Conservation (phyloP, 2,888 invertebrate species). For the Melipona beecheii region DNA sequence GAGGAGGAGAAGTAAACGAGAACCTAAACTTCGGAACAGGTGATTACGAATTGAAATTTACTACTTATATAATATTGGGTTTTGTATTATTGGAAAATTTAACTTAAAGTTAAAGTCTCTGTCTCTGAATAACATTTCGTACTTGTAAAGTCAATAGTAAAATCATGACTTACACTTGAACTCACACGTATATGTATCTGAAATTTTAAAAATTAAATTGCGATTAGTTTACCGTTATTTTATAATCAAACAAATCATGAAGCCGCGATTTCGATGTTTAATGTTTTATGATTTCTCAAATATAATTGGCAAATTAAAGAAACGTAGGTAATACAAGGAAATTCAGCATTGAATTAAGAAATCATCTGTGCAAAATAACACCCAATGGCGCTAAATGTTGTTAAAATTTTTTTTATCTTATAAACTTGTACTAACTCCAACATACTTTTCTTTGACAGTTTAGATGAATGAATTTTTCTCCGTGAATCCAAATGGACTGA, state of each 20-base stretch:
- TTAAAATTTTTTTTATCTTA: neutral
- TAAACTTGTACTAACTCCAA: constrained; percentile 41
- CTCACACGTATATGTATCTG: too few species aligned
- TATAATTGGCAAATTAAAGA: neutral
- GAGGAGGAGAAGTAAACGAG: constrained; percentile 62
- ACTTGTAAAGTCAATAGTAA: neutral
- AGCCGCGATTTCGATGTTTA: neutral
- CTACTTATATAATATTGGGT: constrained; percentile 49
- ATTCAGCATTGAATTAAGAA: neutral
- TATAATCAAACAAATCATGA: constrained; percentile 10
- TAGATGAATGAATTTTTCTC: constrained; percentile 57
- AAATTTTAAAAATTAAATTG: too few species aligned
- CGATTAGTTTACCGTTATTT: too few species aligned
- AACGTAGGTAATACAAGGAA: neutral
- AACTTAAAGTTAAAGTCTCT: constrained; percentile 4
- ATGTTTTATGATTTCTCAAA: neutral
- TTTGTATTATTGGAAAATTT: constrained; percentile 32
- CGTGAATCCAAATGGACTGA: constrained; percentile 35
- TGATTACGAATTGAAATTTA: constrained; percentile 66
- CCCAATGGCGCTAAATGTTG: neutral
- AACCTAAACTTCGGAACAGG: constrained; percentile 63
- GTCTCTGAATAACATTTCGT: constrained; percentile 5
- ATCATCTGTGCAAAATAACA: constrained; percentile 1
- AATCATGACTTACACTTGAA: neutral
- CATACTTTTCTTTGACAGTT: constrained; percentile 61